Base-by-base conservation (phyloP, 2,797 vertebrate genomes). In the Microctenopoma steveboyesi region DNA sequence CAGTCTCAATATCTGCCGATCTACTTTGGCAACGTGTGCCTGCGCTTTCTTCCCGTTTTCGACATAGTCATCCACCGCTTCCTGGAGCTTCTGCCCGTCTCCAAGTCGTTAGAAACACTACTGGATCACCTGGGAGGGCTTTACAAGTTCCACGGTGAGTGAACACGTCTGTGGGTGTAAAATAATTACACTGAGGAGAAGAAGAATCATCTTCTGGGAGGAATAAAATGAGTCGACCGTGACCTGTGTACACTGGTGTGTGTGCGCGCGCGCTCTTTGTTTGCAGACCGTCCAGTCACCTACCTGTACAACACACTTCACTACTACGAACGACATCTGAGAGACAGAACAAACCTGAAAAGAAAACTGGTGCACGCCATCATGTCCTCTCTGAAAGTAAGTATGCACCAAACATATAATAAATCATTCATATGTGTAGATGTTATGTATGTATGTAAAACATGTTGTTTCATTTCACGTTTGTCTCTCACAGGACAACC, bases 41-140 rank as follows among this genome's bases (percentile, higher is more conserved):
- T 99, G 63, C 97, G 98, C 65, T 99, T 99, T 90, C 93, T 99
- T 74, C 98, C 98, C 0, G 97, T 99, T 64, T 99, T 99, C 63
- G 98, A 99, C 88, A 99, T 99, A 46, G 97, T 99, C 85, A 99
- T 99, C 91, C 98, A 99, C 79, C 95, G 98, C 77, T 99, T 99
- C 90, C 93, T 99, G 89, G 98, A 99, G 92, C 92, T 99, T 45
- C 95, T 98, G 69, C 98, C 98, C 0, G 98, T 99, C 53, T 98
- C 97, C 65, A 99, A 99, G 84, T 99, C 98, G 13, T 83, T 99
- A 77, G 98, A 99, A 89, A 99, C 98, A 0, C 88, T 99, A 63
- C 90, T 99, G 72, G 98, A 99, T 89, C 98, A 99, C 62, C 92
- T 99, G 16, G 98, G 98, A 54, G 97, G 97, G 28, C 92, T 99